Evolutionary conservation across 2,888 invertebrate genomes (phyloP), one percentile per base, ranked within the genome.

Genomic region (Coelinius sp.): DNA sequence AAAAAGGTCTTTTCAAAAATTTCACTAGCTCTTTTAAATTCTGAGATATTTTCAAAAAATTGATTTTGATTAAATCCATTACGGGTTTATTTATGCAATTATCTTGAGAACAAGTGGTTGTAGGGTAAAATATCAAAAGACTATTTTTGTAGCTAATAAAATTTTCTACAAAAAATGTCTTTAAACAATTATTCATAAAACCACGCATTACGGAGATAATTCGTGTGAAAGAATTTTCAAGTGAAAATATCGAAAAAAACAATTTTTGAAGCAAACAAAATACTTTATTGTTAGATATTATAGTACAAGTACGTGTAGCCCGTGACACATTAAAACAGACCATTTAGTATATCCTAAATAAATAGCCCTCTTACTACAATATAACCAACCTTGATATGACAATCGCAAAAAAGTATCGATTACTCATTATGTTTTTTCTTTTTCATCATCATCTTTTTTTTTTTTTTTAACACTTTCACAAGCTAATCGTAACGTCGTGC

Each of bases 261-360:
- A 6, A 22, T 1, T 27, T 14, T 81, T 85, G 85, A 87, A 87
- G 87, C 87, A 86, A 87, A 87, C 87, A 87, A 87, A 87, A 87
- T 87, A 87, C 83, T 87, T 87, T 87, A 87, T 87, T 87, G 85
- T 86, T 85, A 86, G 82, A 86, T 86, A 87, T 86, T 86, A 86
- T 86, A 86, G 84, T 87, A 86, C 87, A 87, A n/a, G 80, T 87
- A 87, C 85, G 85, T 85, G 86, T 86, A 87, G 87, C 86, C 87
- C 86, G 85, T 87, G 87, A 87, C 86, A 87, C 86, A 87, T 86
- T 84, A 84, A 87, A 87, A 86, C 87, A 87, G 86, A 87, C 85
- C 83, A 85, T 85, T 86, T 84, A 86, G 80, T 86, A 85, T 85
- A 85, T 84, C 83, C 84, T 87, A 87, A 87, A 87, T 86, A 86